Evolutionary conservation across 2,113 vertebrate species (phyloP).

Genomic region (Atlantisia rogersi): DNA sequence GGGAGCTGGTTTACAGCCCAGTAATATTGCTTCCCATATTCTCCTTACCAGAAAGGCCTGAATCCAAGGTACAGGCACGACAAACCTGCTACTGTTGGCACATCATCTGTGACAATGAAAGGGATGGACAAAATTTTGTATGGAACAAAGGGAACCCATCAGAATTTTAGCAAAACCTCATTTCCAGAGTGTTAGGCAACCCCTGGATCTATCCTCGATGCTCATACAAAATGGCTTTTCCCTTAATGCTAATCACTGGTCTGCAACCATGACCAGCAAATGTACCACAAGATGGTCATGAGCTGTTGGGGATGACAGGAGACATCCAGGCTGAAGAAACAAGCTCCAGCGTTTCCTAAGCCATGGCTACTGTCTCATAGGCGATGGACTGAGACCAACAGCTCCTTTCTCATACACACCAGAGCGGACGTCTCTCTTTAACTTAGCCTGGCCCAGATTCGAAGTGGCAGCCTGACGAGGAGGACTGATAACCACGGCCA

Average conservation of each 20-base stretch:
- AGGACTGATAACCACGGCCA: background rate
- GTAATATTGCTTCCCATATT: background rate
- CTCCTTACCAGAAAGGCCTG: background rate
- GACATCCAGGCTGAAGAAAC: background rate
- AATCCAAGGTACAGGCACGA: background rate
- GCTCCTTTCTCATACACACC: background rate
- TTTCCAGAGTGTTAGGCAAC: background rate
- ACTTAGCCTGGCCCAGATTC: background rate
- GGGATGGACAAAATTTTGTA: background rate
- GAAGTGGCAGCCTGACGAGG: slow-evolving; percentile 21
- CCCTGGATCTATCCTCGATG: background rate
- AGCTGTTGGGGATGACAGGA: background rate
- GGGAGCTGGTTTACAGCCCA: background rate
- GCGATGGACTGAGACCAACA: background rate
- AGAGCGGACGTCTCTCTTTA: background rate
- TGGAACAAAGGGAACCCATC: background rate
- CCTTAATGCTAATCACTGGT: background rate
- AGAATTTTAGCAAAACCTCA: background rate
- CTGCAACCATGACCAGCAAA: background rate
- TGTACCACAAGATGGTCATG: background rate
- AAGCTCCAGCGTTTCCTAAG: background rate
- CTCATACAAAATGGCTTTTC: background rate
- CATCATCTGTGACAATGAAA: background rate
- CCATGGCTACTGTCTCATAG: background rate
- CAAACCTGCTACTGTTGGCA: background rate